Conservation (phyloP, 2,113 vertebrate species). For the Ameiurus melas region DNA sequence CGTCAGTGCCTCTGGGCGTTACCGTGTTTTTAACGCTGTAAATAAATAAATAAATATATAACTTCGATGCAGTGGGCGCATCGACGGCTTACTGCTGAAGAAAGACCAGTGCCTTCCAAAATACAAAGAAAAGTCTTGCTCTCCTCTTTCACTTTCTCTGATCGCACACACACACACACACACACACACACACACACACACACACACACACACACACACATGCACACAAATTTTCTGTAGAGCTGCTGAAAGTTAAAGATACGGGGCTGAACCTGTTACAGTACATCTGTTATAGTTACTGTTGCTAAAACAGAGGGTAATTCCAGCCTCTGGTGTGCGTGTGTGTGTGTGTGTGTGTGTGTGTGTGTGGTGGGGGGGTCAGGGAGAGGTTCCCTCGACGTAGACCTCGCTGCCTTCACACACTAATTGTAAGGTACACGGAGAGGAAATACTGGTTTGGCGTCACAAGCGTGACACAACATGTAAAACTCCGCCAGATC, state of each 20-base stretch:
- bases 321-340: too few species aligned
- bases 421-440: conserved; percentile 67
- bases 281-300: conserved; percentile 77
- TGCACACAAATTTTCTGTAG: conserved; percentile 60
- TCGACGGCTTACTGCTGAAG: conserved; percentile 23
- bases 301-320: conserved; percentile 74
- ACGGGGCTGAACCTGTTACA: conserved; percentile 64
- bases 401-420: conserved; percentile 49
- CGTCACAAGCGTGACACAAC: conserved; percentile 72
- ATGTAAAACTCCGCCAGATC: conserved; percentile 59
- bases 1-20: not conserved
- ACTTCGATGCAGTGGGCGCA: not conserved
- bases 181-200: conserved; percentile 48
- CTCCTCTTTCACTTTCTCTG: not conserved
- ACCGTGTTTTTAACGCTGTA: not conserved
- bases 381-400: conserved; percentile 70
- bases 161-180: not conserved
- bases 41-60: too few species aligned
- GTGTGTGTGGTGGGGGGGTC: not conserved
- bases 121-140: not conserved
- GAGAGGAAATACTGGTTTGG: conserved; percentile 72
- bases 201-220: not conserved
- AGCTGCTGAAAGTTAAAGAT: conserved; percentile 60
- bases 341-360: too few species aligned
- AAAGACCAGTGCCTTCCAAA: not conserved